phyloP scores from a whole-genome alignment of 2,888 invertebrate species.

The Anaspis maculata region DNA sequence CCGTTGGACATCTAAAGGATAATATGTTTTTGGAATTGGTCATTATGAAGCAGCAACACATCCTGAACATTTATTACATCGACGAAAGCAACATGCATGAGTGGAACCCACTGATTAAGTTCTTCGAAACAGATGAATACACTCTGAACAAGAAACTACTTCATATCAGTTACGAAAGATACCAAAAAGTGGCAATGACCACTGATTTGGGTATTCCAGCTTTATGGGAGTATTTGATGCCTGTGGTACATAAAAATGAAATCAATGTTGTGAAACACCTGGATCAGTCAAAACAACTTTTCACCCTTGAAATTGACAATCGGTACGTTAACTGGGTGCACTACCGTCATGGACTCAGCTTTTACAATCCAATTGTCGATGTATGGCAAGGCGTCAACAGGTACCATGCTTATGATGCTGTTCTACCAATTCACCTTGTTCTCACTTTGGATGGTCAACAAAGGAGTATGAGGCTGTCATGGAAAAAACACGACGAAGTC shows the following conservation, averaged over 20 bases:
- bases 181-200: slow-evolving; percentile 24
- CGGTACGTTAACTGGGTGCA: slow-evolving; percentile 30
- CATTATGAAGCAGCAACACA: slow-evolving; percentile 1
- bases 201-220: slow-evolving; percentile 41
- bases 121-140: slow-evolving; percentile 4
- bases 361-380: slow-evolving; percentile 42
- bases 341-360: slow-evolving; percentile 31
- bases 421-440: slow-evolving; percentile 29
- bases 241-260: slow-evolving; percentile 25
- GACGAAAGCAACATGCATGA: slow-evolving; percentile 6
- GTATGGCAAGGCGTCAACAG: slow-evolving; percentile 39
- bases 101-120: slow-evolving; percentile 2
- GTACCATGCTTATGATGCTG: slow-evolving; percentile 26
- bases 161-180: slow-evolving; percentile 18
- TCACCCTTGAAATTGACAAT: slow-evolving; percentile 28
- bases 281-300: slow-evolving; percentile 17
- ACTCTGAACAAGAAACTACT: slow-evolving; percentile 2
- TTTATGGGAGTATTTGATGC: slow-evolving; percentile 29
- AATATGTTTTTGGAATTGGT: slow-evolving; percentile 3
- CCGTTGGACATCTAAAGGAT: neutral
- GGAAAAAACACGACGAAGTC: slow-evolving; percentile 26
- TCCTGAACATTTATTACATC: slow-evolving; percentile 3
- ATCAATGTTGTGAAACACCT: slow-evolving; percentile 20
- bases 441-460: slow-evolving; percentile 26
- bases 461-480: slow-evolving; percentile 29